Conservation (phyloP, 2,888 invertebrate genomes). For the Chrysolina americana region DNA sequence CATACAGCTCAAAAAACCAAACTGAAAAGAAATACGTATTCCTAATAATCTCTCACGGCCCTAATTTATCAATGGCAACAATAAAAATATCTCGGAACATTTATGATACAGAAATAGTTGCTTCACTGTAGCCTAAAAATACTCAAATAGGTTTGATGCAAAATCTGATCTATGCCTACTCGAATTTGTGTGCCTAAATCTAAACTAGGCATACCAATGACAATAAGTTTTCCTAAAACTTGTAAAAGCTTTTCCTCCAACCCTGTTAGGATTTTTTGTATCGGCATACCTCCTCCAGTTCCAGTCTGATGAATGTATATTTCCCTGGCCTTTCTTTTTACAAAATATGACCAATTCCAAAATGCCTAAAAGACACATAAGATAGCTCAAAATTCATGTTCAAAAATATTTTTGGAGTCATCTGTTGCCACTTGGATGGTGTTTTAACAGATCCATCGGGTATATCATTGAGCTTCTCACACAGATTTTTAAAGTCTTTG, state of each 20-base stretch:
- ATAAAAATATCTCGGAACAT: too few relatives aligned
- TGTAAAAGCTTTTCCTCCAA: neutral
- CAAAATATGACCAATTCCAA: neutral
- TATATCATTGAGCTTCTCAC: neutral
- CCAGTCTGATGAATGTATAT: neutral
- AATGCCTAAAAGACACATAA: neutral
- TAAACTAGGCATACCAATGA: constrained; percentile 5
- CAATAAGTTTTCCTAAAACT: neutral
- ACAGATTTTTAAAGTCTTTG: neutral
- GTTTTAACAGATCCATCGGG: neutral
- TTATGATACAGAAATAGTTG: too few relatives aligned
- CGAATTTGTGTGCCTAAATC: neutral
- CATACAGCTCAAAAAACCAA: too few relatives aligned
- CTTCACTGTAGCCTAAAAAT: too few relatives aligned
- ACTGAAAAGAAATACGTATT: too few relatives aligned
- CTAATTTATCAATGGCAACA: too few relatives aligned
- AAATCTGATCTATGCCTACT: neutral
- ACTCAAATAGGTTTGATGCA: too few relatives aligned
- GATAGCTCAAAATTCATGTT: neutral
- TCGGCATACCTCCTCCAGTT: neutral
- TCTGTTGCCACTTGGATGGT: neutral
- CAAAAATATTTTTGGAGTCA: neutral
- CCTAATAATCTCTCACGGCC: too few relatives aligned
- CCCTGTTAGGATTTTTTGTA: neutral
- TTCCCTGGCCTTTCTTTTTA: neutral